phyloP scores from a whole-genome alignment of 2,888 invertebrate genomes.

The Zygaena filipendulae region DNA sequence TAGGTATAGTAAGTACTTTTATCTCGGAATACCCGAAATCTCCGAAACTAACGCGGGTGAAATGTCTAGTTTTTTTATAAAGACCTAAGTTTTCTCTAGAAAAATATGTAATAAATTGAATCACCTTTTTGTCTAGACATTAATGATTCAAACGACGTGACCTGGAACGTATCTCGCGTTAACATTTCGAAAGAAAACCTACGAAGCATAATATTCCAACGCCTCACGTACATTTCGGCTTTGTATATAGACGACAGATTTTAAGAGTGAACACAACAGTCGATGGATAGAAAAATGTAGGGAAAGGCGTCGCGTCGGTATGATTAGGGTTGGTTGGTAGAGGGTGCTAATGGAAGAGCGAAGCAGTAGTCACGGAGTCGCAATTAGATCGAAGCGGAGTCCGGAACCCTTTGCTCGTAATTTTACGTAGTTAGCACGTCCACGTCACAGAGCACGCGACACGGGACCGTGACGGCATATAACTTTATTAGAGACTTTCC shows the following conservation, averaged over 20 bases:
- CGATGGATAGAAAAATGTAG: conserved; percentile 17
- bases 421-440: conserved; percentile 51
- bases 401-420: conserved; percentile 50
- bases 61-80: too few species aligned
- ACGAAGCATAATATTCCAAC: too few species aligned
- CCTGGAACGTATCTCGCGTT: too few species aligned
- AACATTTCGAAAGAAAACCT: too few species aligned
- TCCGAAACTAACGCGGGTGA: too few species aligned
- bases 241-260: neutral
- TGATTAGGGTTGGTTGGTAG: conserved; percentile 20
- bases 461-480: conserved; percentile 4
- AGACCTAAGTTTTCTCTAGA: too few species aligned
- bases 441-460: conserved; percentile 37
- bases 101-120: too few species aligned
- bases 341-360: conserved; percentile 45
- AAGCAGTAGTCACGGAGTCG: conserved; percentile 48
- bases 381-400: conserved; percentile 52
- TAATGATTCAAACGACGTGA: too few species aligned
- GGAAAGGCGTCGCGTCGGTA: conserved; percentile 12
- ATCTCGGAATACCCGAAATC: too few species aligned
- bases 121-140: too few species aligned
- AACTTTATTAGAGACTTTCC: conserved; percentile 8
- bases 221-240: conserved; percentile 18
- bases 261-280: conserved; percentile 8
- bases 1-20: too few species aligned